Evolutionary conservation across 1,140 invertebrate genomes (phyloP), one percentile per base, ranked within the genome.

Genomic region (Ceratina japonica): DNA sequence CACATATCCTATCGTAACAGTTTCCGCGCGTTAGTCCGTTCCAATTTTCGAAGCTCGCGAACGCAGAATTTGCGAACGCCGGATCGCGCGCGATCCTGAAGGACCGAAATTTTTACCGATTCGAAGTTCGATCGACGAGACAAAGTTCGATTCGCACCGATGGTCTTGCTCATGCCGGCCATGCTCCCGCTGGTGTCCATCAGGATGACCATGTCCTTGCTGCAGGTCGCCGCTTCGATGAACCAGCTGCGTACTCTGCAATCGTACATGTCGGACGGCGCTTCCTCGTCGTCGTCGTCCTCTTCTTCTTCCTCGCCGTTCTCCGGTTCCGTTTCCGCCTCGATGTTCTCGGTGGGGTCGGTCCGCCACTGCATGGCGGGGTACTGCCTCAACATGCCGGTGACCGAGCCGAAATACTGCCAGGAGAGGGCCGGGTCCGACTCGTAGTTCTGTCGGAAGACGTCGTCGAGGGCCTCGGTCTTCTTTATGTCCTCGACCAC

Each of bases 171-270:
- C 83, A 96, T 94, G 37, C 99, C 99, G 24, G 96, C 96, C 99
- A 99, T 99, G 16, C 98, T 99, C n/a, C 99, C 99, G 75, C 97
- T 97, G 56, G 95, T 95, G 90, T 99, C 99, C 58, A 99, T 94
- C 27, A 99, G 92, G 79, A 99, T 98, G 24, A 99, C 95, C 81
- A 99, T 95, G 89, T 99, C 98, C 92, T 99, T 99, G 13, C 98
- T 98, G 84, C 98, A 98, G 0, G 98, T 98, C 0, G 98, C 97
- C 1, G 98, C 98, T 92, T 99, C 97, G 79, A 99, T 98, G 90
- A 98, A 99, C 97, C 98, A 98, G 27, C 96, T 96, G 63, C 96
- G 93, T 20, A 96, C 95, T 13, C 98, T 94, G 86, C 97, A 98
- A 88, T 98, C 97, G 88, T 97, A 98, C 1, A 95, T 91, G 89